Conservation (phyloP, 2,113 vertebrate species). For the Chaetura pelagica region DNA sequence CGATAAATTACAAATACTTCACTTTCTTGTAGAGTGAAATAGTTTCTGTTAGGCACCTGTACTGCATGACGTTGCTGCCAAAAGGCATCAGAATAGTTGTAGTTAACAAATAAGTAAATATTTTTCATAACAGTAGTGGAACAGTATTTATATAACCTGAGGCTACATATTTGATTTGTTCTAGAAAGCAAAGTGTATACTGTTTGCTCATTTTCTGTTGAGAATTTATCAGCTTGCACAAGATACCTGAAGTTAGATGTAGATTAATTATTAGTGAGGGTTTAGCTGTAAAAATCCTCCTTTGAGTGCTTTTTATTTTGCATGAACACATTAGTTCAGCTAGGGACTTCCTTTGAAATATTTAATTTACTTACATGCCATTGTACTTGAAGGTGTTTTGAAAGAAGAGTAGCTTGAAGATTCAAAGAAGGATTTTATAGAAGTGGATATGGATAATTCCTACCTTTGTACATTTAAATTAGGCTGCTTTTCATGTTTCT, state of each 20-base stretch:
- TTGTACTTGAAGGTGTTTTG: slow-evolving; percentile 40
- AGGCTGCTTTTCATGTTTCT: not conserved
- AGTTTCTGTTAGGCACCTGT: slow-evolving; percentile 19
- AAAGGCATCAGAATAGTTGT: slow-evolving; percentile 61
- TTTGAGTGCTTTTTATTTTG: slow-evolving; percentile 65
- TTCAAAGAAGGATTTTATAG: not conserved
- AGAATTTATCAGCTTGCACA: slow-evolving; percentile 58
- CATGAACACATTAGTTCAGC: slow-evolving; percentile 45
- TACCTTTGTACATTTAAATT: slow-evolving; percentile 7
- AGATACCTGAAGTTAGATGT: slow-evolving; percentile 60
- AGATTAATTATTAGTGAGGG: slow-evolving; percentile 59
- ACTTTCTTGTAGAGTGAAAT: slow-evolving; percentile 17
- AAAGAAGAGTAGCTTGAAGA: not conserved
- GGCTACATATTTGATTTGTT: slow-evolving; percentile 56
- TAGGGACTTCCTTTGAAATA: slow-evolving; percentile 64
- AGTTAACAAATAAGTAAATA: slow-evolving; percentile 70
- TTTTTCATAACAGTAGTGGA: slow-evolving; percentile 67
- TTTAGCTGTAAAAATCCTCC: slow-evolving; percentile 56
- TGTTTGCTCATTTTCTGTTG: slow-evolving; percentile 68
- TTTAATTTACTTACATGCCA: slow-evolving; percentile 24
- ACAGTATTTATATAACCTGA: slow-evolving; percentile 65
- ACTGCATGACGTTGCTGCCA: not conserved
- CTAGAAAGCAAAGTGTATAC: slow-evolving; percentile 44
- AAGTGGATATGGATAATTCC: not conserved
- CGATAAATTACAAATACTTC: slow-evolving; percentile 31